Evolutionary conservation across 2,797 vertebrate species (phyloP).

Genomic region (Chanos chanos): DNA sequence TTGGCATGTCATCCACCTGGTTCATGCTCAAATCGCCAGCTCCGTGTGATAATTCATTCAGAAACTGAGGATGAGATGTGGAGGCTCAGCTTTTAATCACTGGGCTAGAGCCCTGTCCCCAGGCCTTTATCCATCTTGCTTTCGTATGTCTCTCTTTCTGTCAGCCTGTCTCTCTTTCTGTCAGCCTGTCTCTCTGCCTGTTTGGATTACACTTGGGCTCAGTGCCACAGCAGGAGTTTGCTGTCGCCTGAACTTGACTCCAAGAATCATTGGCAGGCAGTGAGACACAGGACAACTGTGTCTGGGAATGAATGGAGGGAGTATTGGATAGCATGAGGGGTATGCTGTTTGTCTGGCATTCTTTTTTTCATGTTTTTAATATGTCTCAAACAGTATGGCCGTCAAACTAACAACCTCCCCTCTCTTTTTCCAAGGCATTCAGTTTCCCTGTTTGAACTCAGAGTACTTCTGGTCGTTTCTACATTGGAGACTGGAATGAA

Average conservation of each 20-base stretch:
- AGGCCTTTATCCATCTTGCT: too few relatives aligned
- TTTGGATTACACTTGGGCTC: constrained; percentile 54
- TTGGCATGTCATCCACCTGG: too few relatives aligned
- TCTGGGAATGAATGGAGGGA: constrained; percentile 58
- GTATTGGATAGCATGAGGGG: constrained; percentile 51
- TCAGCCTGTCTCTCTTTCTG: neutral
- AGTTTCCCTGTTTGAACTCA: neutral
- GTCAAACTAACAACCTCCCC: constrained; percentile 18
- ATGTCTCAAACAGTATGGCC: constrained; percentile 30
- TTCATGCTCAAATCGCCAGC: too few relatives aligned
- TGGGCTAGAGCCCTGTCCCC: too few relatives aligned
- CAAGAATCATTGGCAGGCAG: constrained; percentile 73
- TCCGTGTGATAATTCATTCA: too few relatives aligned
- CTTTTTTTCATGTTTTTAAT: constrained; percentile 16
- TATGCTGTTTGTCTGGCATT: constrained; percentile 57
- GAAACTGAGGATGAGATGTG: too few relatives aligned
- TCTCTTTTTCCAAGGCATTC: neutral
- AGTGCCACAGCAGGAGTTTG: constrained; percentile 43
- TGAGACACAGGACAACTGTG: constrained; percentile 60
- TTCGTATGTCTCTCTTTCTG: neutral
- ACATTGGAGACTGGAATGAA: too few relatives aligned
- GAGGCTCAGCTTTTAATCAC: too few relatives aligned
- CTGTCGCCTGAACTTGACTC: constrained; percentile 67
- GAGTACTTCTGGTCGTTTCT: too few relatives aligned
- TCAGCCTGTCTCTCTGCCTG: neutral